These are phyloP conservation scores for Xiphophorus birchmanni DNA, from an alignment of 2,797 vertebrate genomes.

Conservation along the genomic window DNA sequence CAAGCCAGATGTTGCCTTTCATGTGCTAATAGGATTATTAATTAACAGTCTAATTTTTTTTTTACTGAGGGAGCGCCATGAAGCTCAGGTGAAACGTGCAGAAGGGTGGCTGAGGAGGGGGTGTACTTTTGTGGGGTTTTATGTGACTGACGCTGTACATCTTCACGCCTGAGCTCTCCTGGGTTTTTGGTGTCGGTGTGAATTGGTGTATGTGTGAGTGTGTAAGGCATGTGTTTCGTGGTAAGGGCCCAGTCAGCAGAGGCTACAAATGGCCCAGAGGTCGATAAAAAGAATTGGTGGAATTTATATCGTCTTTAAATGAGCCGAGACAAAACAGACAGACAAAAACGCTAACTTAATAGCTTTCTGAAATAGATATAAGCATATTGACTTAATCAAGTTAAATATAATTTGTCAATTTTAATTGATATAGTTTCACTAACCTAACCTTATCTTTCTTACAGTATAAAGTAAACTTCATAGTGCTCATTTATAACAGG, in stretches of 20 bases:
- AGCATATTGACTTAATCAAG: not conserved
- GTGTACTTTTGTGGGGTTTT: not conserved
- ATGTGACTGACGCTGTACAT: constrained; percentile 10
- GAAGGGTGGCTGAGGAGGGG: constrained; percentile 5
- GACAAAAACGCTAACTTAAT: not conserved
- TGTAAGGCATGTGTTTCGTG: constrained; percentile 37
- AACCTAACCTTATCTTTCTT: not conserved
- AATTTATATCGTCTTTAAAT: not conserved
- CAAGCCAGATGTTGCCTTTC: constrained; percentile 79
- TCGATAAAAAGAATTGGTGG: constrained; percentile 13
- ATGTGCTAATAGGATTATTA: constrained; percentile 80
- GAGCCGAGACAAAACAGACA: not conserved
- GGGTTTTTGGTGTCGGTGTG: constrained; percentile 37
- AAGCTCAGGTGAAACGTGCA: constrained; percentile 38
- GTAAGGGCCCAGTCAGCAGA: constrained; percentile 33
- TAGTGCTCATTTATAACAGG: not conserved
- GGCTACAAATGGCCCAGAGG: constrained; percentile 37
- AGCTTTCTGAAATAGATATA: not conserved
- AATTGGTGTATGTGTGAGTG: constrained; percentile 10
- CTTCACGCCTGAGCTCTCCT: constrained; percentile 56
- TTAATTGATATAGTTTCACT: not conserved
- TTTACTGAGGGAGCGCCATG: constrained; percentile 8
- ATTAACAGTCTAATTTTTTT: constrained; percentile 56
- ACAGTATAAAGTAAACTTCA: not conserved
- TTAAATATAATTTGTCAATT: not conserved